These are phyloP conservation scores for Tamandua tetradactyla DNA, from an alignment of 2,797 vertebrate species.

Conservation along the genomic window DNA sequence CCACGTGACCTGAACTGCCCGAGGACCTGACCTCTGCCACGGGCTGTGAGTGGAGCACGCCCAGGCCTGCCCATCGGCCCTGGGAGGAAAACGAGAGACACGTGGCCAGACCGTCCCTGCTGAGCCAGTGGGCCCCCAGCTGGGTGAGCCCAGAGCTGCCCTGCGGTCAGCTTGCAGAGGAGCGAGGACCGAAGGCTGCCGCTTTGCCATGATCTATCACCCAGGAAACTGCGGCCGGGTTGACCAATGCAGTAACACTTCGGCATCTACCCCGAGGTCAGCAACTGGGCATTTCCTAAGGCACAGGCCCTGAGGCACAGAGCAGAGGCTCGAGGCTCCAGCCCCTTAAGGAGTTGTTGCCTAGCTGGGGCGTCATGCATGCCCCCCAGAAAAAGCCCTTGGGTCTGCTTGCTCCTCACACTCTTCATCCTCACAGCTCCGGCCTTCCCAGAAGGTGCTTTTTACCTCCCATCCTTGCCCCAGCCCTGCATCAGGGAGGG, in stretches of 20 bases:
- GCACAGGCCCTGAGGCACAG: neutral
- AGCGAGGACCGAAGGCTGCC: neutral
- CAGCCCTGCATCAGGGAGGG: too few relatives aligned
- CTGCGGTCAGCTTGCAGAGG: neutral
- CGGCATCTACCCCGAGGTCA: neutral
- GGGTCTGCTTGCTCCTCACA: neutral
- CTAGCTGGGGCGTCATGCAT: neutral
- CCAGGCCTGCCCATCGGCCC: neutral
- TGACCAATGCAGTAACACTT: neutral
- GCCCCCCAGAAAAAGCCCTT: neutral
- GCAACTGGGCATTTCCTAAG: neutral
- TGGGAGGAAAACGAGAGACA: neutral
- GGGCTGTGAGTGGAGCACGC: too few relatives aligned
- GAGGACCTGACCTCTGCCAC: neutral
- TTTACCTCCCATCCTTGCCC: too few relatives aligned
- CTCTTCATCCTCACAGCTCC: neutral
- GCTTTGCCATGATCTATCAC: neutral
- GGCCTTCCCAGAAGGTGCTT: too few relatives aligned
- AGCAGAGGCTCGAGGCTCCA: neutral
- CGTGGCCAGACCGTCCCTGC: too few relatives aligned
- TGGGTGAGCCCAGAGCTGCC: neutral
- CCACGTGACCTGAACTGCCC: too few relatives aligned
- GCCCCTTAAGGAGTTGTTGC: neutral
- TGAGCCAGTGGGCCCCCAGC: neutral
- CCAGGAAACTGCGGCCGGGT: neutral